Evolutionary conservation across 2,113 vertebrate genomes (phyloP).

Genomic region (Eidolon helvum): DNA sequence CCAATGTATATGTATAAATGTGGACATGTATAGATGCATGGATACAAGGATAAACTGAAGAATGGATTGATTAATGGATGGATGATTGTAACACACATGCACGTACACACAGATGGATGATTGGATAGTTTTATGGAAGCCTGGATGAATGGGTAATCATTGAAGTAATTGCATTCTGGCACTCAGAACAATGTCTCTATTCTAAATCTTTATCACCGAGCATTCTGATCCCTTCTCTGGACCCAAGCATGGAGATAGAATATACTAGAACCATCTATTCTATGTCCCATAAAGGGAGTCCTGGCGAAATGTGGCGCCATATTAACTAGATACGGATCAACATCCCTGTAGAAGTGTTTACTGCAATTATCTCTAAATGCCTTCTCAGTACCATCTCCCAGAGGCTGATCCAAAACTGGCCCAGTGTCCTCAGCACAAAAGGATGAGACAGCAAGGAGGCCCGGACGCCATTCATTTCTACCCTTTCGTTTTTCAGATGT

Average conservation of each 20-base stretch:
- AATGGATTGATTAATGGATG: no score
- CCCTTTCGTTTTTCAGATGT: background rate
- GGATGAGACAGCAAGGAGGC: background rate
- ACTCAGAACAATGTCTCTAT: background rate
- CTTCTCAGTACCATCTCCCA: fast-evolving
- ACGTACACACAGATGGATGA: background rate
- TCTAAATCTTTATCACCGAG: background rate
- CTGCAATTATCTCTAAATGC: background rate
- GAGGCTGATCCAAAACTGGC: background rate
- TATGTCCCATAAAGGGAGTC: background rate
- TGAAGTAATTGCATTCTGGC: background rate
- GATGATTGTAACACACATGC: no score
- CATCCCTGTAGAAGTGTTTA: background rate
- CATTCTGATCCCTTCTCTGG: background rate
- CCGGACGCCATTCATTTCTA: background rate
- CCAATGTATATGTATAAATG: background rate
- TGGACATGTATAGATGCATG: fast-evolving
- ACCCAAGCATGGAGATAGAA: background rate
- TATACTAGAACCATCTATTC: background rate
- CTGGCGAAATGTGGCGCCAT: background rate
- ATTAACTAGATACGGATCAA: background rate
- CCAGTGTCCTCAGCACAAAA: background rate
- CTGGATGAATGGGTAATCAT: background rate
- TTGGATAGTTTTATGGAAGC: background rate
- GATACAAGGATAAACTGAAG: background rate